phyloP scores from a whole-genome alignment of 2,888 invertebrate genomes.

The Nephrotoma guestfalica region DNA sequence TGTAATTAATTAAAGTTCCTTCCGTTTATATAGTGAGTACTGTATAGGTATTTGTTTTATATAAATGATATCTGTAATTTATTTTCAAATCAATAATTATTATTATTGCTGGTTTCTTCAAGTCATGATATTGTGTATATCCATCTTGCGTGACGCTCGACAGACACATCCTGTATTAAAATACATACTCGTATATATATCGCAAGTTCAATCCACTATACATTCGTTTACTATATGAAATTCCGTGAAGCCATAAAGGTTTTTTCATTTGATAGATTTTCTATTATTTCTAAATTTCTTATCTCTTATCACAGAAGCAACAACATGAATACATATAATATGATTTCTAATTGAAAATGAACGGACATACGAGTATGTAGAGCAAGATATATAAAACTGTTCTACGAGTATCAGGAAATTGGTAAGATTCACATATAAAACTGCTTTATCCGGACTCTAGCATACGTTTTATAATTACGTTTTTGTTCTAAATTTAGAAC shows the following conservation, averaged over 20 bases:
- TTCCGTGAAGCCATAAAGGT: not conserved
- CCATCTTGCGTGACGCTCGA: not conserved
- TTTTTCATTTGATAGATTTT: not conserved
- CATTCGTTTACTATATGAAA: not conserved
- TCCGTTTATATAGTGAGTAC: not conserved
- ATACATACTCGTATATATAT: not conserved
- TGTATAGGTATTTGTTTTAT: no score
- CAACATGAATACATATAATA: not conserved
- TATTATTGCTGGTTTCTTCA: not conserved
- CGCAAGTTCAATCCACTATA: not conserved
- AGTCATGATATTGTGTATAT: not conserved
- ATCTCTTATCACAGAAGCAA: not conserved
- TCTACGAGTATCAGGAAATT: not conserved
- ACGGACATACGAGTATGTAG: not conserved
- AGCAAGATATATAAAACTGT: not conserved
- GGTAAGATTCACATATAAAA: not conserved
- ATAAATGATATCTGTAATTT: not conserved
- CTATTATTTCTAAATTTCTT: not conserved
- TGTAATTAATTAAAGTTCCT: not conserved
- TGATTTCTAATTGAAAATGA: not conserved
- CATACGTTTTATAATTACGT: not conserved
- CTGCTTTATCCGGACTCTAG: not conserved
- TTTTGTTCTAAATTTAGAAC: not conserved
- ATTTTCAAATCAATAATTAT: not conserved
- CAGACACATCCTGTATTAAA: not conserved